Evolutionary conservation across 2,888 invertebrate species (phyloP).

Genomic region (Callosobruchus maculatus): DNA sequence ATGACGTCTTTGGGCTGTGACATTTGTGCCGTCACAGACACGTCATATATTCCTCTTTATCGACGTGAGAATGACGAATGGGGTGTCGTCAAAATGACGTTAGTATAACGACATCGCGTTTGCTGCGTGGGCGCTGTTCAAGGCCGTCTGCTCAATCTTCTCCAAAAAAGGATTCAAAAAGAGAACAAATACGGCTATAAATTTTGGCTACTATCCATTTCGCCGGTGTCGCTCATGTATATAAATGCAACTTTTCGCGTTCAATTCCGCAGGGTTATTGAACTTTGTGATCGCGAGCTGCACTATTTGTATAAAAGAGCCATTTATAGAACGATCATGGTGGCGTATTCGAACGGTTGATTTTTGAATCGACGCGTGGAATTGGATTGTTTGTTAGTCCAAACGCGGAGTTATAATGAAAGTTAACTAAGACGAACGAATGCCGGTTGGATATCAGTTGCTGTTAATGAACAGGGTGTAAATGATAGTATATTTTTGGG

Average conservation of each 20-base stretch:
- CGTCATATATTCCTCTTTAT: no score
- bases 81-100: no score
- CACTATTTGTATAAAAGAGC: background rate
- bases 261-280: background rate
- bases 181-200: no score
- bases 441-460: background rate
- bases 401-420: background rate
- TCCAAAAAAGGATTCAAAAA: no score
- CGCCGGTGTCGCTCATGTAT: background rate
- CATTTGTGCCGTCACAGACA: no score
- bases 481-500: no score
- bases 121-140: no score
- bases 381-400: background rate
- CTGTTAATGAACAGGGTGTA: background rate
- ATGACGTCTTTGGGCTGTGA: no score
- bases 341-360: background rate
- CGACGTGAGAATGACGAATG: no score
- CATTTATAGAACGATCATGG: background rate
- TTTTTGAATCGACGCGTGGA: background rate
- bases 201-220: background rate
- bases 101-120: no score
- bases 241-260: background rate
- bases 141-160: no score
- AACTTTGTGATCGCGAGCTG: background rate
- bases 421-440: background rate